Base-by-base conservation (phyloP, 2,113 vertebrate species). In the Takifugu bimaculatus region DNA sequence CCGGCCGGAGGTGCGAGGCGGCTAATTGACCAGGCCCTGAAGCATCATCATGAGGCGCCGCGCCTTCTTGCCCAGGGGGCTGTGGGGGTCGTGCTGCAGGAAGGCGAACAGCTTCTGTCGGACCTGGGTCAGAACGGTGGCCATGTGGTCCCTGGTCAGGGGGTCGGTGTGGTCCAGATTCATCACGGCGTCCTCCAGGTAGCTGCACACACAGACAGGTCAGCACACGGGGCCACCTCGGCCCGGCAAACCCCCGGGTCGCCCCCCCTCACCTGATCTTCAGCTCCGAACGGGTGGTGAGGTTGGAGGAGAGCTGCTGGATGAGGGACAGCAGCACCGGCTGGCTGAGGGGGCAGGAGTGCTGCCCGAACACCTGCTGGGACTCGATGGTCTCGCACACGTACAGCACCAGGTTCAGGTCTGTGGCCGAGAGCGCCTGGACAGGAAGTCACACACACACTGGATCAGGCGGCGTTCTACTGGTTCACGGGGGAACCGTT, bases 311-410 rank as follows among this genome's bases (percentile, higher is more conserved):
- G 13, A 99, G 92, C 85, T 99, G 97, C 88, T 99, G 97, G 77
- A 99, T 98, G 79, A 99, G 95, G 0, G 97, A 99, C 66, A 99
- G 93, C 78, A 99, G 93, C 68, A 99, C 97, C 0, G 97, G 96
- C 88, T 99, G 97, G 79, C 93, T 95, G 35, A 99, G 93, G 0
- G 96, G 94, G 60, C 97, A 99, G 0, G 96, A 92, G 25, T 92
- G 89, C 84, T 96, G 95, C 4, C 96, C 92, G 42, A 99, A 99
- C 27, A 99, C 95, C 81, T 97, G 94, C 88, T 95, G 93, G 12
- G 94, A 92, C 78, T 99, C 95, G 59, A 98, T 93, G 27, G 96
- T 98, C 89, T 98, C 96, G 39, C 97, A 99, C 48, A 98, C 96
- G 0, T 96, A 99, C 15, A 99, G 87, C 48, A 99, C 96, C 86